phyloP scores from a whole-genome alignment of 1,140 invertebrate species.

The Drosophila persimilis region DNA sequence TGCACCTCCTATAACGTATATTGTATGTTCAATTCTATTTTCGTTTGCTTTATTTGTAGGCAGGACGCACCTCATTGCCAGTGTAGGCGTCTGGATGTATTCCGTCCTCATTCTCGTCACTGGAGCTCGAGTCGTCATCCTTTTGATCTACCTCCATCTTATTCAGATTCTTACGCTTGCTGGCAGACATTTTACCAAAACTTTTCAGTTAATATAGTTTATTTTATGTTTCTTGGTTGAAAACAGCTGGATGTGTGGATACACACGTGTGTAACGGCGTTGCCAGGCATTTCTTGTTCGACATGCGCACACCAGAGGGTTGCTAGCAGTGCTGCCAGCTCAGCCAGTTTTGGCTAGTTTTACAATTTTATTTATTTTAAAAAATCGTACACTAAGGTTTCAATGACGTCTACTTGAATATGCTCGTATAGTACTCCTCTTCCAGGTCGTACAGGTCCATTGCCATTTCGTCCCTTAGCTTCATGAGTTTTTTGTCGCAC shows the following conservation, averaged over 20 bases:
- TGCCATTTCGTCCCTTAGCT: constrained; percentile 95
- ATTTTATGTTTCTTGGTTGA: background rate
- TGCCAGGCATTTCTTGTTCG: constrained; percentile 27
- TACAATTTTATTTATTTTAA: no score
- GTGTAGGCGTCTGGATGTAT: constrained; percentile 72
- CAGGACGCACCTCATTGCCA: constrained; percentile 67
- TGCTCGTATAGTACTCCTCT: constrained; percentile 98
- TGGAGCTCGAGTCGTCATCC: constrained; percentile 59
- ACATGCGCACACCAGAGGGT: no score
- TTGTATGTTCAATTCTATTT: background rate
- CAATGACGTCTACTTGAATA: constrained; percentile 84
- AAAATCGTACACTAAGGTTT: no score
- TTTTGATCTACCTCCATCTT: constrained; percentile 66
- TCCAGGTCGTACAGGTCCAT: constrained; percentile 97
- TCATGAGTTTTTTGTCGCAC: constrained; percentile 96
- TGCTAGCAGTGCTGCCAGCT: no score
- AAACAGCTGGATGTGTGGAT: constrained; percentile 57
- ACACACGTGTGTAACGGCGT: constrained; percentile 62
- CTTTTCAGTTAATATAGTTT: background rate
- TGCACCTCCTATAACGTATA: constrained; percentile 86
- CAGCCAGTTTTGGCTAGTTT: no score
- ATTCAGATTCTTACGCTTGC: constrained; percentile 71
- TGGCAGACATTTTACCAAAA: constrained; percentile 58
- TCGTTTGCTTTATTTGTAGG: background rate
- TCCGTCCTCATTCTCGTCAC: constrained; percentile 60